Base-by-base conservation (phyloP, 2,113 vertebrate species). In the Garra rufa region DNA sequence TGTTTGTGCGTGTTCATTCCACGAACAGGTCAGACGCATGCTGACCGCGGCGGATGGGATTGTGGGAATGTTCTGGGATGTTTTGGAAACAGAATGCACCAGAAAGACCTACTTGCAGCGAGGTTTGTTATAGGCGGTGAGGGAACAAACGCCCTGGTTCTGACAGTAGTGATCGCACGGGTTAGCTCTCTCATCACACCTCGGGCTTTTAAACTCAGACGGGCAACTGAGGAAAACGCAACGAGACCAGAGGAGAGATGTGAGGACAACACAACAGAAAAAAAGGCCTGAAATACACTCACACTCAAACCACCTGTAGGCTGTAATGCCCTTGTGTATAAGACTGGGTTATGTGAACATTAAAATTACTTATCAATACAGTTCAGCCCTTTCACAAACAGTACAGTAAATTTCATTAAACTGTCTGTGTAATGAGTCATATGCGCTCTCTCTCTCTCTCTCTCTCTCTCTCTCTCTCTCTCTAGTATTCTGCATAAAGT, bases 151-250 rank as follows among this genome's bases (percentile, higher is more conserved):
- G 94, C 96, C 96, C 94, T 95, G 95, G 95, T 97, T 97, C 95
- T 97, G 96, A 96, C 96, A 97, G 96, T 96, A 97, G 96, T 96
- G 94, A 96, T 96, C 96, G 94, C 96, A 97, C 89, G 95, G 96
- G 93, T 97, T 96, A 91, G 95, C 93, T 94, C 96, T 96, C 95
- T 97, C 95, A 94, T 97, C 96, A 95, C 96, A 97, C 93, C 96
- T 96, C 95, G 95, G 95, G 95, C 93, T 95, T 96, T 96, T 96
- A 96, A 97, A 96, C 94, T 95, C 95, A 91, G 95, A 91, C 94
- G 95, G 95, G 95, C 96, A 97, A 96, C 96, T 97, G 96, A 89
- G 95, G 95, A 96, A 95, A 96, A 95, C 93, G 83, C 92, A 95
- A 94, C 94, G 94, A 96, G 95, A 96, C 94, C 95, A 82, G 76